Conservation (phyloP, 2,797 vertebrate species). For the Heteromormyrus szaboi region DNA sequence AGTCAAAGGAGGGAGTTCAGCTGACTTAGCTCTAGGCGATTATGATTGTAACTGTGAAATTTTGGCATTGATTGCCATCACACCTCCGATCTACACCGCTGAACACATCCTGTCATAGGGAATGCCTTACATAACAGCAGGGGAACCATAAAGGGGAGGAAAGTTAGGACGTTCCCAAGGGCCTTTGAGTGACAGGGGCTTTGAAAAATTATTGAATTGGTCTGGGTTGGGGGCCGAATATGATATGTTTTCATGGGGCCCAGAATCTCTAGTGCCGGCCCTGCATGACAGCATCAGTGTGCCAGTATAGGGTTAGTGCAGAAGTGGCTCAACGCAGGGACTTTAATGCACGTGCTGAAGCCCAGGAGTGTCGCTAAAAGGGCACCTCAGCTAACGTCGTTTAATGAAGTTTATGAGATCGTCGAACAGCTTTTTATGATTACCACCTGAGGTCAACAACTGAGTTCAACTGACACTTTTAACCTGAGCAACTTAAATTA, state of each 20-base stretch:
- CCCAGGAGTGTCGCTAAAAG: not conserved
- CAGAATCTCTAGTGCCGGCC: not conserved
- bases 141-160: not conserved
- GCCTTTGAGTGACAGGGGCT: not conserved
- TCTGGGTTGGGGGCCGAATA: not conserved
- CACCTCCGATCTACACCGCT: not conserved
- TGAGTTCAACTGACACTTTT: not conserved
- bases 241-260: not conserved
- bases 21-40: not conserved
- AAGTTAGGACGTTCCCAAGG: not conserved
- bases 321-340: not conserved
- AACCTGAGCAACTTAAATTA: not conserved
- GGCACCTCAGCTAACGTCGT: not conserved
- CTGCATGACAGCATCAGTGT: not conserved
- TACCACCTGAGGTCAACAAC: not conserved
- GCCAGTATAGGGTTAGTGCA: not conserved
- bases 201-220: not conserved
- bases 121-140: not conserved
- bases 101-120: not conserved
- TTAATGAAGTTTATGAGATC: not conserved
- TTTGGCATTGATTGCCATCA: not conserved
- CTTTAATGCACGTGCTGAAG: not conserved
- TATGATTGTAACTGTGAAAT: conserved; percentile 2
- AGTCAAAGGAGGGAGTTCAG: not conserved
- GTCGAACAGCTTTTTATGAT: not conserved